These are phyloP conservation scores for Alectura lathami DNA, from an alignment of 2,113 vertebrate genomes.

Conservation along the genomic window DNA sequence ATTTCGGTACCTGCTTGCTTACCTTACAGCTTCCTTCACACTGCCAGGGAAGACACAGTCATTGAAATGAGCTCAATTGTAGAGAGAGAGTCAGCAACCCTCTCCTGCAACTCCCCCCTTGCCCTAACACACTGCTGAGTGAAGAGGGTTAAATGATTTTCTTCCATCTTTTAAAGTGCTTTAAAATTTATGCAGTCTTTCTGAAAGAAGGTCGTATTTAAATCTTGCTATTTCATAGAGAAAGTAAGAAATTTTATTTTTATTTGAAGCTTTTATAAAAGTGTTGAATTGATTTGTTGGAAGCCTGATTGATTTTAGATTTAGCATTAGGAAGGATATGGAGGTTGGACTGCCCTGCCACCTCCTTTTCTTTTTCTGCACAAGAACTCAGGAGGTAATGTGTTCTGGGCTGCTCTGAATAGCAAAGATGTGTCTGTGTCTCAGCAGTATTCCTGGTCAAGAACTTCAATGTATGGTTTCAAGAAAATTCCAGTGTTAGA, in stretches of 20 bases:
- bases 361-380: background rate
- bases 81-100: background rate
- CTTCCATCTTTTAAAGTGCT: background rate
- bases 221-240: background rate
- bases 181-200: background rate
- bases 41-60: background rate
- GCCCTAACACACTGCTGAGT: background rate
- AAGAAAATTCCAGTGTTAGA: background rate
- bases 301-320: background rate
- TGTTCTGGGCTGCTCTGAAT: background rate
- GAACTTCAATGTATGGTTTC: background rate
- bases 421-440: background rate
- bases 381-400: background rate
- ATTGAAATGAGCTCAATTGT: background rate
- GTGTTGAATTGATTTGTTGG: background rate
- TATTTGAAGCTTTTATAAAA: background rate
- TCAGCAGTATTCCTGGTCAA: background rate
- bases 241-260: slow-evolving; percentile 13
- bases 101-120: background rate
- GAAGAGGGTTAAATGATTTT: background rate
- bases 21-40: background rate
- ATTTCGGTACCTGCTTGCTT: background rate
- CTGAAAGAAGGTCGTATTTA: background rate
- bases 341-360: background rate
- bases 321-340: background rate